Evolutionary conservation across 2,797 vertebrate genomes (phyloP).

Genomic region (Leptodactylus fallax): DNA sequence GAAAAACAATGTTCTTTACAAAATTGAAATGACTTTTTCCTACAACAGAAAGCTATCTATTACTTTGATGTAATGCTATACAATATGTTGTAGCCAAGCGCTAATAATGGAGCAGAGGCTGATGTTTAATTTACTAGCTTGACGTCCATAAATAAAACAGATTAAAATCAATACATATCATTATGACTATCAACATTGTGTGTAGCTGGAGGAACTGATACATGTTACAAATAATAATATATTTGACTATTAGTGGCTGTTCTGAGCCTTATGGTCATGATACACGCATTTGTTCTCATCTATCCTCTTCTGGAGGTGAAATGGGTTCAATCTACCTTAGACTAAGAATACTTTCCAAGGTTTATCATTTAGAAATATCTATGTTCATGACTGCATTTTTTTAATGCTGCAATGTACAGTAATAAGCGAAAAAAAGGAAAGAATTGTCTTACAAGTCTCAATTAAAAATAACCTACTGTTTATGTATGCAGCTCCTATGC

Average conservation of each 20-base stretch:
- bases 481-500: too few species aligned
- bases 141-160: slow-evolving; percentile 27
- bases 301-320: not conserved
- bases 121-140: slow-evolving; percentile 15
- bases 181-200: not conserved
- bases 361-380: not conserved
- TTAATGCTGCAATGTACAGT: not conserved
- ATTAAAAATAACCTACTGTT: not conserved
- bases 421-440: not conserved
- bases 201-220: not conserved
- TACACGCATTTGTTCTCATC: not conserved
- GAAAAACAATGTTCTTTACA: slow-evolving; percentile 42
- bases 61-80: slow-evolving; percentile 44
- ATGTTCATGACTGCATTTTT: not conserved
- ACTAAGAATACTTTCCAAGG: not conserved
- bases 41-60: slow-evolving; percentile 38
- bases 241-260: not conserved
- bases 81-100: slow-evolving; percentile 31
- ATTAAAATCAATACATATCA: slow-evolving; percentile 49
- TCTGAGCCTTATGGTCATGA: not conserved
- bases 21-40: slow-evolving; percentile 8
- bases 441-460: too few species aligned
- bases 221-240: slow-evolving; percentile 8
- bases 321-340: not conserved
- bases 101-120: not conserved